Evolutionary conservation across 2,888 invertebrate species (phyloP).

Genomic region (Ariolimax columbianus): DNA sequence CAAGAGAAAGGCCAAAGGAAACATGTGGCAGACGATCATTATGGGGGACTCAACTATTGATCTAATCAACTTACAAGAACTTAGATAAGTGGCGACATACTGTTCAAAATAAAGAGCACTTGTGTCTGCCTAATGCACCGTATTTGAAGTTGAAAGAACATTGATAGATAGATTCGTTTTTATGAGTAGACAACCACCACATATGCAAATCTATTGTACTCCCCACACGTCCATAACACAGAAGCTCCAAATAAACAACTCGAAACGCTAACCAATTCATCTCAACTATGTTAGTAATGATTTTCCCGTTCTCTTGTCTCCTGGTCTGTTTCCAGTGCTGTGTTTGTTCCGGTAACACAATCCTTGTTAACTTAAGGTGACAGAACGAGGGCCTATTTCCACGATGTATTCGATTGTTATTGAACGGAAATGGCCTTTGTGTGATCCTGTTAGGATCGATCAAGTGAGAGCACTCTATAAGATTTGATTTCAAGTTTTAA

Average conservation of each 20-base stretch:
- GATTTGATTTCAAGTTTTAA: conserved; percentile 10
- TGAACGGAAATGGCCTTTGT: conserved; percentile 29
- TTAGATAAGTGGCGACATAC: no score
- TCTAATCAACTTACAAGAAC: no score
- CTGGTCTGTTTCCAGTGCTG: neutral
- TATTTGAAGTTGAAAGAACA: no score
- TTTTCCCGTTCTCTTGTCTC: neutral
- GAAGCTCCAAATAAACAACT: neutral
- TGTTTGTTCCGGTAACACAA: conserved; percentile 6
- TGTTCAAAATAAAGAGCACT: no score
- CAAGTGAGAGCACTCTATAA: neutral
- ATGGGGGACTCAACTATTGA: no score
- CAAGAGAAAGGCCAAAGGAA: no score
- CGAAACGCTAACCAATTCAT: neutral
- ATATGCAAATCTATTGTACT: no score
- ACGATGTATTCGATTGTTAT: conserved; percentile 28
- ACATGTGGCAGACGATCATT: no score
- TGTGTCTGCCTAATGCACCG: no score
- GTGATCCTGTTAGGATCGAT: conserved; percentile 15
- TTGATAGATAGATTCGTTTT: no score
- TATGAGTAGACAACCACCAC: no score
- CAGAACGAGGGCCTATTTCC: neutral
- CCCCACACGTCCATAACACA: no score
- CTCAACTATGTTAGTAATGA: neutral
- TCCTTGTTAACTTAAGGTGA: conserved; percentile 30